Evolutionary conservation across 2,888 invertebrate species (phyloP).

Genomic region (Himalopsyche anomala): DNA sequence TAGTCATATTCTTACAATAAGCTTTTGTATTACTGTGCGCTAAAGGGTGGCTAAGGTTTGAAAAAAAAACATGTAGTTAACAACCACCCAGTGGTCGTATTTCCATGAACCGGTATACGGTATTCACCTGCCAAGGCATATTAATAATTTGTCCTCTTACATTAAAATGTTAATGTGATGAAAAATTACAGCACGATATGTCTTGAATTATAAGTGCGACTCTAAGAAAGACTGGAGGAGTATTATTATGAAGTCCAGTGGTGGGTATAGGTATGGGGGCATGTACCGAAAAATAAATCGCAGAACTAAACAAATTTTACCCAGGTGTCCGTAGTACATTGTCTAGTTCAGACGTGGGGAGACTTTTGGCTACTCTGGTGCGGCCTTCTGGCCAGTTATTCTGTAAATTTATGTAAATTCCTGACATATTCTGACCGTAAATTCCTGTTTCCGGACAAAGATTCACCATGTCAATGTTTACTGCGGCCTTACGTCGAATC

Average conservation of each 20-base stretch:
- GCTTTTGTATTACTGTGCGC: too few species aligned
- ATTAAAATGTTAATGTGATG: slow-evolving; percentile 64
- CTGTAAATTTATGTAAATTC: too few species aligned
- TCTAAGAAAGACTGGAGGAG: slow-evolving; percentile 48
- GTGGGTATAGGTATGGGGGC: slow-evolving; percentile 22
- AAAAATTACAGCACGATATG: slow-evolving; percentile 62
- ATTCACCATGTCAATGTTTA: too few species aligned
- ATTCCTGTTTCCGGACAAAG: too few species aligned
- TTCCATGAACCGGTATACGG: slow-evolving; percentile 36
- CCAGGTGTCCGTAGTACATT: too few species aligned
- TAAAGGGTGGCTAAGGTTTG: not conserved
- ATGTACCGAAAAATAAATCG: not conserved
- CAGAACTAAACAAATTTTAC: too few species aligned
- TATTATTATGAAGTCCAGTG: slow-evolving; percentile 36
- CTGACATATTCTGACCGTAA: too few species aligned
- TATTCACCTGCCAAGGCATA: slow-evolving; percentile 61
- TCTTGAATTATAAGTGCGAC: slow-evolving; percentile 60
- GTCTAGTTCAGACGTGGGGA: too few species aligned
- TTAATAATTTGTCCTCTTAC: slow-evolving; percentile 64
- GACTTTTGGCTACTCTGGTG: too few species aligned
- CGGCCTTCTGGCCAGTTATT: too few species aligned
- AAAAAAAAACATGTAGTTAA: not conserved
- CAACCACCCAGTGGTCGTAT: slow-evolving; percentile 47
- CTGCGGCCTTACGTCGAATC: too few species aligned
- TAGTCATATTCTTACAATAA: too few species aligned